Conservation (phyloP, 2,797 vertebrate species). For the Euphonia xanthogaster region DNA sequence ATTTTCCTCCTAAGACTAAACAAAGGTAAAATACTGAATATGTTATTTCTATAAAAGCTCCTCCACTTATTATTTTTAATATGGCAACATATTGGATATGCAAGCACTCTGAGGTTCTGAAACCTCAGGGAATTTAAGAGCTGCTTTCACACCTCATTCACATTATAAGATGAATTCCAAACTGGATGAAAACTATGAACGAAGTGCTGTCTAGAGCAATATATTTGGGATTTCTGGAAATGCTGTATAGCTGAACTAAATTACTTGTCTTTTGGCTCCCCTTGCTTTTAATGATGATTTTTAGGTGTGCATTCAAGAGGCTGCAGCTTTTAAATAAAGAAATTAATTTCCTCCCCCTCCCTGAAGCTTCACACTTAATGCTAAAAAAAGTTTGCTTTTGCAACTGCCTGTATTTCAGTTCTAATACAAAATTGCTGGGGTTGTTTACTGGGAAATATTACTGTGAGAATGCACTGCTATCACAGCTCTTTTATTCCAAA, state of each 20-base stretch:
- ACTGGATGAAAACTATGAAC: slow-evolving; percentile 61
- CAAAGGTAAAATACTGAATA: slow-evolving; percentile 56
- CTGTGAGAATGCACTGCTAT: neutral
- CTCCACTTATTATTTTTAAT: slow-evolving; percentile 68
- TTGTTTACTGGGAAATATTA: slow-evolving; percentile 32
- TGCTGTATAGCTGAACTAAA: slow-evolving; percentile 19
- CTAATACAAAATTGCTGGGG: neutral
- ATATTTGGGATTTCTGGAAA: slow-evolving; percentile 63
- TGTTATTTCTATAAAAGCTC: slow-evolving; percentile 66
- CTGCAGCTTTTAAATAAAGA: slow-evolving; percentile 13
- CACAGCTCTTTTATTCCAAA: slow-evolving; percentile 19
- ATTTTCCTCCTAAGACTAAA: slow-evolving; percentile 50
- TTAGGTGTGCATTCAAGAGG: slow-evolving; percentile 7
- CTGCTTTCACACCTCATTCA: slow-evolving; percentile 71
- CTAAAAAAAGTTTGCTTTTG: neutral
- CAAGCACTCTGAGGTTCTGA: slow-evolving; percentile 15
- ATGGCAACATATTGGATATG: slow-evolving; percentile 47
- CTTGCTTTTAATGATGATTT: slow-evolving; percentile 38
- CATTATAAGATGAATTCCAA: slow-evolving; percentile 60
- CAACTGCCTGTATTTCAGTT: neutral
- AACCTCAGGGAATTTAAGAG: slow-evolving; percentile 63
- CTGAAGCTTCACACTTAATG: neutral
- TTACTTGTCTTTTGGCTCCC: slow-evolving; percentile 38
- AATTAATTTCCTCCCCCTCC: slow-evolving; percentile 24
- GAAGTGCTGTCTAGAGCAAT: slow-evolving; percentile 56